These are phyloP conservation scores for Parasteatoda lunata DNA, from an alignment of 2,888 invertebrate genomes.

Conservation along the genomic window DNA sequence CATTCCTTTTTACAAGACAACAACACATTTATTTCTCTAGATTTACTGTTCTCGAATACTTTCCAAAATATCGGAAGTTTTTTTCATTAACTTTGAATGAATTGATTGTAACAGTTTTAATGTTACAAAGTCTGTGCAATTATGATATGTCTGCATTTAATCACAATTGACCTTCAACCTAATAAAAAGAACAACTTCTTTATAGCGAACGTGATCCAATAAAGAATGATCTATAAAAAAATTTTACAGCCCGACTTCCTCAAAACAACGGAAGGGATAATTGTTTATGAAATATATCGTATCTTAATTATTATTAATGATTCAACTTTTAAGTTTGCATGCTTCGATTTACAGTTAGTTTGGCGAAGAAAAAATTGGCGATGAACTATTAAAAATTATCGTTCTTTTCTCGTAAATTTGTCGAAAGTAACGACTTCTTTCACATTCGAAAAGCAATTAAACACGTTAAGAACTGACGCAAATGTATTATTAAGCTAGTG, in stretches of 20 bases:
- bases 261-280: background rate
- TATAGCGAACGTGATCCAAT: background rate
- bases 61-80: too few species aligned
- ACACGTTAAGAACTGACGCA: constrained; percentile 34
- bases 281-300: background rate
- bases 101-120: too few species aligned
- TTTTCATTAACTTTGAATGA: too few species aligned
- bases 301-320: background rate
- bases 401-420: constrained; percentile 7
- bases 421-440: constrained; percentile 44
- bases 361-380: background rate
- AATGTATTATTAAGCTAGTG: constrained; percentile 29
- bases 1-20: too few species aligned
- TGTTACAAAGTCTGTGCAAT: too few species aligned
- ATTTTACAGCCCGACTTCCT: background rate
- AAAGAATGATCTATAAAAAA: background rate
- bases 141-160: too few species aligned
- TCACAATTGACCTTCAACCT: background rate
- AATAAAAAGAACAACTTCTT: background rate
- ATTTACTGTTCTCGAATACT: too few species aligned
- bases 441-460: constrained; percentile 24
- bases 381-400: background rate
- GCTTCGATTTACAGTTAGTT: background rate
- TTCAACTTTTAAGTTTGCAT: background rate
- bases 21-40: too few species aligned